phyloP scores from a whole-genome alignment of 2,797 vertebrate species.

The Loris lydekkerianus region DNA sequence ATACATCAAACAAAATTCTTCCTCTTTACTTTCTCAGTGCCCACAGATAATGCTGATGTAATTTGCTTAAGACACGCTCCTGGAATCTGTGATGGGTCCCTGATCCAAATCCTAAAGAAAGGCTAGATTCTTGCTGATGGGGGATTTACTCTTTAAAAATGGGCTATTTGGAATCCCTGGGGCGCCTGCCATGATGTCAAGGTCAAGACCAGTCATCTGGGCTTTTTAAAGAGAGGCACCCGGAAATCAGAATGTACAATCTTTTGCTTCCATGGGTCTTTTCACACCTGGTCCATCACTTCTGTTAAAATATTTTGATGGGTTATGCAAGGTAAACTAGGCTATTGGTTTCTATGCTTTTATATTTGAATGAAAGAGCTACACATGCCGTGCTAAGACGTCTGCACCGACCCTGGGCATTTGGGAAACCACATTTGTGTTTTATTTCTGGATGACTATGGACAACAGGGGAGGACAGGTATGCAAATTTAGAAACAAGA shows the following conservation, averaged over 20 bases:
- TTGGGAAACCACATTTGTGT: neutral
- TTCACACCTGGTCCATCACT: neutral
- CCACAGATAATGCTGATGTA: neutral
- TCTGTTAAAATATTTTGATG: neutral
- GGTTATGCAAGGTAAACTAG: neutral
- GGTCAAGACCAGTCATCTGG: neutral
- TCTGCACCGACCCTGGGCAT: fast-evolving
- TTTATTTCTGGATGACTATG: neutral
- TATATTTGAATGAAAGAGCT: neutral
- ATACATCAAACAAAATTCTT: neutral
- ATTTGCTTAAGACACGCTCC: neutral
- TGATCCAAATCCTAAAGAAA: neutral
- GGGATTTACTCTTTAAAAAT: neutral
- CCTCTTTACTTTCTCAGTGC: neutral
- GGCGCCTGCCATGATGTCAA: neutral
- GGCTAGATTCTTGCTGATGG: too few species aligned
- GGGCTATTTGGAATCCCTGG: neutral
- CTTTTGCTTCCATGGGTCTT: neutral
- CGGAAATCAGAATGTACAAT: neutral
- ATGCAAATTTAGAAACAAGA: neutral
- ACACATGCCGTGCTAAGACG: neutral
- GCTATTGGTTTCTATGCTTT: neutral
- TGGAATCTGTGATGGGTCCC: neutral
- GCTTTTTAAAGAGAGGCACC: neutral
- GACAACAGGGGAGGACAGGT: neutral